phyloP scores from a whole-genome alignment of 2,888 invertebrate genomes.

The Helleia helle region DNA sequence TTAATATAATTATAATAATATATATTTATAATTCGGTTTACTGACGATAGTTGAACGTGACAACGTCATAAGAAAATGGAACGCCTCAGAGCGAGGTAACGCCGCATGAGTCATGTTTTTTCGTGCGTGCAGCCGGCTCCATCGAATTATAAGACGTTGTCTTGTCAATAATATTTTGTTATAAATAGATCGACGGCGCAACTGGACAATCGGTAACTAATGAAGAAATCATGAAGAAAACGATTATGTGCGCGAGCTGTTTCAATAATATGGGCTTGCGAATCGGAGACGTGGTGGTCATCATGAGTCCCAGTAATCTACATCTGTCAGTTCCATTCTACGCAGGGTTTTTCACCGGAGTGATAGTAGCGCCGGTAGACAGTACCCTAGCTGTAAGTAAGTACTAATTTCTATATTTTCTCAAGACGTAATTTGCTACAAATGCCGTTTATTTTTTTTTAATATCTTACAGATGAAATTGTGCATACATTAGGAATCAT shows the following conservation, averaged over 20 bases:
- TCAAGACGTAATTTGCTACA: too few species aligned
- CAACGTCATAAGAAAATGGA: too few species aligned
- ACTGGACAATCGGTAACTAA: slow-evolving; percentile 46
- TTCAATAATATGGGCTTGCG: slow-evolving; percentile 43
- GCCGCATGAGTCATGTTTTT: too few species aligned
- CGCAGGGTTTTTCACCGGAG: slow-evolving; percentile 55
- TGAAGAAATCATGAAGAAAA: slow-evolving; percentile 34
- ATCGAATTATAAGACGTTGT: too few species aligned
- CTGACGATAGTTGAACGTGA: too few species aligned
- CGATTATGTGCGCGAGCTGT: slow-evolving; percentile 42
- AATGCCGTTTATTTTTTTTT: too few species aligned
- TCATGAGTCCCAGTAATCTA: slow-evolving; percentile 58
- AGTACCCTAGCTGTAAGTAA: slow-evolving; percentile 34
- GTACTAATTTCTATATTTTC: slow-evolving; percentile 21
- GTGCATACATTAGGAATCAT: slow-evolving; percentile 26
- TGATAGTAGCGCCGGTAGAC: slow-evolving; percentile 38
- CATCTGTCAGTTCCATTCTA: slow-evolving; percentile 55
- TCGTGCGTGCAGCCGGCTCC: too few species aligned
- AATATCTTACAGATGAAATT: slow-evolving; percentile 34
- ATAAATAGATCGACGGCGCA: slow-evolving; percentile 21
- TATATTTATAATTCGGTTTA: too few species aligned
- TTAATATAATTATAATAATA: too few species aligned
- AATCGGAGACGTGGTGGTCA: slow-evolving; percentile 49
- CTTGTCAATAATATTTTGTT: slow-evolving; percentile 7
- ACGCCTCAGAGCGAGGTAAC: too few species aligned